Evolutionary conservation across 2,888 invertebrate genomes (phyloP).

Genomic region (Liposcelis brunnea): DNA sequence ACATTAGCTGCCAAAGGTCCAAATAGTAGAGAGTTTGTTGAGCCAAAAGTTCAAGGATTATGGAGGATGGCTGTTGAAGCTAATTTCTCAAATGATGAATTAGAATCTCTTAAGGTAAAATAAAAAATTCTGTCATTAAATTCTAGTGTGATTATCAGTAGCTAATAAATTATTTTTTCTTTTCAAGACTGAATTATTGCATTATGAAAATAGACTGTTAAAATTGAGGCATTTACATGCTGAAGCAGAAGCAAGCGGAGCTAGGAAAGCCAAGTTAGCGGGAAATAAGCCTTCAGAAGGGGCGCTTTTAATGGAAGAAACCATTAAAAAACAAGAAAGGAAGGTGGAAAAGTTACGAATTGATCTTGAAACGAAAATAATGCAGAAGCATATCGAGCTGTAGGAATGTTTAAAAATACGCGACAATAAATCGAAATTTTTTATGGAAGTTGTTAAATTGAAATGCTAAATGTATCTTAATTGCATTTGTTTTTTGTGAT

Average conservation of each 20-base stretch:
- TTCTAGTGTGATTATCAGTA: neutral
- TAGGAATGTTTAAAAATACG: too few relatives aligned
- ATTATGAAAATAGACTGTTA: conserved; percentile 70
- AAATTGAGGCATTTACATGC: conserved; percentile 70
- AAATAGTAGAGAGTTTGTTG: conserved; percentile 69
- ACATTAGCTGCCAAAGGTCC: conserved; percentile 59
- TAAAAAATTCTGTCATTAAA: conserved; percentile 1
- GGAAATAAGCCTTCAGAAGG: conserved; percentile 42
- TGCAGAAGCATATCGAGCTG: conserved; percentile 57
- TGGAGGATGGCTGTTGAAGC: conserved; percentile 68
- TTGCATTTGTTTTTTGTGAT: too few relatives aligned
- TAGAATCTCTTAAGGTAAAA: conserved; percentile 60
- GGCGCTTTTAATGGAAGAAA: conserved; percentile 48
- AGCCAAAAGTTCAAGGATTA: conserved; percentile 75
- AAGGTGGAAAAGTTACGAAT: conserved; percentile 75
- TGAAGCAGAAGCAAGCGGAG: conserved; percentile 56
- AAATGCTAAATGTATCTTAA: too few relatives aligned
- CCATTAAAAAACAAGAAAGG: conserved; percentile 65
- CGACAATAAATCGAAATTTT: too few relatives aligned
- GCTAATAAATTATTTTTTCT: neutral
- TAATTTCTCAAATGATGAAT: conserved; percentile 65
- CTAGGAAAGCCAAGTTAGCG: conserved; percentile 44
- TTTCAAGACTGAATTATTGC: conserved; percentile 54
- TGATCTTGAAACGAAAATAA: conserved; percentile 58
- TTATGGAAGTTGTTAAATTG: too few relatives aligned